Base-by-base conservation (phyloP, 2,113 vertebrate genomes). In the Pterocles gutturalis region DNA sequence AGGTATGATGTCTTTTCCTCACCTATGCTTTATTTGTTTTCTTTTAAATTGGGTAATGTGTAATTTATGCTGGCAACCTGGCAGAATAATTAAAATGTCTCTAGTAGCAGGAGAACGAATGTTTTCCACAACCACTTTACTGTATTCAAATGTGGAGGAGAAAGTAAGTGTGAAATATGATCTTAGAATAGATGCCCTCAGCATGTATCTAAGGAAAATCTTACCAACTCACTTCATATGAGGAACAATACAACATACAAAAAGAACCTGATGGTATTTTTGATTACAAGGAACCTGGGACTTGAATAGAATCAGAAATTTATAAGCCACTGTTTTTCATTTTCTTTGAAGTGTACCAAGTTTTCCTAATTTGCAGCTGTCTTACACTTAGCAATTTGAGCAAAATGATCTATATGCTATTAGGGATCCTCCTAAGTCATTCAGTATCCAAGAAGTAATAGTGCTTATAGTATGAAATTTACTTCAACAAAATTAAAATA, bases 1-100 rank as follows among this genome's bases (percentile, higher is more conserved):
- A 99, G 99, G 99, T 99, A 97, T 71, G 96, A 87, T 92, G 55
- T 84, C 53, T 88, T 93, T n/a, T 91, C 88, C 83, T 94, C 78
- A 64, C 21, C 82, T 7, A n/a, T 78, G 6, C 49, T 64, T 91
- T 89, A 12, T 80, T 89, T 85, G 66, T 66, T 94, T 94, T 77
- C 82, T 75, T 94, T 96, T 87, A 38, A 53, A 0, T 81, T 92
- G 58, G 21, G 20, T 71, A 72, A 53, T 57, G 17, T 73, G 80
- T 76, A 84, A 89, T 92, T 87, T 78, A 31, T 75, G 58, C 69
- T 92, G 77, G 49, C 61, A 95, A 31, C 28, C 29, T 90, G 69
- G 46, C 48, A 90, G 53, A 87, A 84, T 84, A 87, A 78, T 83
- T 90, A 66, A 91, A 83, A 73, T 76, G 48, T 57, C 72, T 90